Evolutionary conservation across 2,113 vertebrate genomes (phyloP), one percentile per base, ranked within the genome.

Genomic region (Sphaerodactylus townsendi): DNA sequence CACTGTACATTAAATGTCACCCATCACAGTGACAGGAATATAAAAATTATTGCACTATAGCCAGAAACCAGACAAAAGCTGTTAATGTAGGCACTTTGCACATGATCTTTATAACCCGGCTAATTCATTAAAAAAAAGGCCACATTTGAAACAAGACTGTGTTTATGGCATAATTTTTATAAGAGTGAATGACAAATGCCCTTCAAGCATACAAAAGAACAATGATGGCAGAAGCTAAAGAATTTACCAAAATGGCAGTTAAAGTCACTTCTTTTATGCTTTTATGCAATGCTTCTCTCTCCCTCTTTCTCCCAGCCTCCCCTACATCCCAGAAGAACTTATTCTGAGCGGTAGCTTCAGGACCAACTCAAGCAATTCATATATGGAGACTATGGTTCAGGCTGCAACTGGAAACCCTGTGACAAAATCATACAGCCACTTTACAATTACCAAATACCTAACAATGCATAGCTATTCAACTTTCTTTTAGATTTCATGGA

Each of bases 1-100:
- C 89, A 90, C 17, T 0, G 0, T 90, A 83, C 68, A 88, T 86
- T 91, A 94, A 93, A 93, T 92, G 85, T 92, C 91, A 95, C 64
- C 81, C 77, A 91, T 93, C 81, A 87, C 2, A 93, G 87, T 91
- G 89, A 93, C 56, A 94, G 59, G 77, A 90, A 90, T 92, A 87
- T 90, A 89, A 94, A 90, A 91, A 82, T 17, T 3, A 83, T 48
- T 91, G 76, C 17, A 77, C 39, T 89, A n/a, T n/a, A 83, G 37
- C 88, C 64, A 79, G 73, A 86, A 88, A 37, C 23, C 83, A 87
- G 66, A 90, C 53, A 53, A 86, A 88, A 88, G 65, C 44, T 85
- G 78, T 90, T 91, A 93, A 91, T 83, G 75, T 30, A 77, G 83
- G 44, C 50, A 77, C 19, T 88, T 74, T 86, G 74, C 82, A 89